phyloP scores from a whole-genome alignment of 2,888 invertebrate genomes.

The Cataglyphis livida region DNA sequence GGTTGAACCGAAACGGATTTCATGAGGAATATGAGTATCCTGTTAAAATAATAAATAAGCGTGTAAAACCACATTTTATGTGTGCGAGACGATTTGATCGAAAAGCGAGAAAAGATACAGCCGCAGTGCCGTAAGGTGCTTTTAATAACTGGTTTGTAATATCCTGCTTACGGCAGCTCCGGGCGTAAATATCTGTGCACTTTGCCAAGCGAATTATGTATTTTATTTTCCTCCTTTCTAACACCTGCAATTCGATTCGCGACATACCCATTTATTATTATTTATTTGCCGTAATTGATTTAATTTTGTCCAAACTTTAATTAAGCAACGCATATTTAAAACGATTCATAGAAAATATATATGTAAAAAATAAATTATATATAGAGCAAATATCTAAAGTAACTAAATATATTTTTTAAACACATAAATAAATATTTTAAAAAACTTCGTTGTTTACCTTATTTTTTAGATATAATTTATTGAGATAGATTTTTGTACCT shows the following conservation, averaged over 20 bases:
- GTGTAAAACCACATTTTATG: neutral
- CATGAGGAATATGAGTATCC: conserved; percentile 14
- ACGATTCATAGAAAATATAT: neutral
- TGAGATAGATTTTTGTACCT: neutral
- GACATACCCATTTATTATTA: conserved; percentile 18
- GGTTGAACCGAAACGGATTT: conserved; percentile 29
- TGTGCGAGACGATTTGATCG: conserved; percentile 28
- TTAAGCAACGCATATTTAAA: neutral
- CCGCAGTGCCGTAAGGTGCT: conserved; percentile 33
- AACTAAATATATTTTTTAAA: conserved; percentile 12
- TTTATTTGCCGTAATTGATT: neutral
- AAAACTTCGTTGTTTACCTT: neutral
- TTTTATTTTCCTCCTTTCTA: conserved; percentile 52
- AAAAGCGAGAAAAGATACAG: conserved; percentile 26
- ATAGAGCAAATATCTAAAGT: neutral
- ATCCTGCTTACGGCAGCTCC: conserved; percentile 64
- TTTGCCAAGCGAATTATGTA: conserved; percentile 40
- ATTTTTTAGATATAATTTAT: neutral
- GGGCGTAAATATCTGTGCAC: conserved; percentile 60
- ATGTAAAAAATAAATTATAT: neutral
- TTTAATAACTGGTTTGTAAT: conserved; percentile 73
- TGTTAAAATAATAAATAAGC: conserved; percentile 32
- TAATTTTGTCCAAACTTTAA: conserved; percentile 8
- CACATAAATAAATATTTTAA: neutral
- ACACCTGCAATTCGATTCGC: conserved; percentile 31